Evolutionary conservation across 2,113 vertebrate genomes (phyloP).

Genomic region (Trachemys scripta): DNA sequence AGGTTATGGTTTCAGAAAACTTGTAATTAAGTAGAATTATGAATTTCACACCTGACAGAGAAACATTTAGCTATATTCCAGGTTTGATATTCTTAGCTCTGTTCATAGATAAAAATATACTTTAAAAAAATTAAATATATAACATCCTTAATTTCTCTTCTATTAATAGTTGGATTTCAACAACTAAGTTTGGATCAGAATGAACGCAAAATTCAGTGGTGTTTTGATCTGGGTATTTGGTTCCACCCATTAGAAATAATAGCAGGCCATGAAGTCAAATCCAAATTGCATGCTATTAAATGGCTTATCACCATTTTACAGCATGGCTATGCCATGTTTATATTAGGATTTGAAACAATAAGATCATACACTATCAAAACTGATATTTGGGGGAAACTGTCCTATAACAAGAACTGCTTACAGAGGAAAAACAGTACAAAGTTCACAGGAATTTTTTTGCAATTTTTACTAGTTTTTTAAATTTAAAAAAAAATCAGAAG

Average conservation of each 20-base stretch:
- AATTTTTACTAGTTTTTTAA: background rate
- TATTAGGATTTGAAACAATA: background rate
- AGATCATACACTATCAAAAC: background rate
- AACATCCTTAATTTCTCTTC: background rate
- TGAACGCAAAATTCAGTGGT: background rate
- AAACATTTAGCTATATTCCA: background rate
- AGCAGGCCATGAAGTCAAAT: background rate
- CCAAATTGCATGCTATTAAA: background rate
- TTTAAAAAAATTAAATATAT: background rate
- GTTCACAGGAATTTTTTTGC: background rate
- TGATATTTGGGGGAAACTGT: background rate
- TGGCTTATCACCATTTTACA: background rate
- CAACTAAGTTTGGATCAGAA: background rate
- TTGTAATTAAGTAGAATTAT: background rate
- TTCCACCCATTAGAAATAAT: background rate
- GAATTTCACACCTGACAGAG: conserved; percentile 2
- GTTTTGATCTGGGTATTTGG: background rate
- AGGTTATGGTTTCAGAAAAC: conserved; percentile 6
- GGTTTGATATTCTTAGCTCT: background rate
- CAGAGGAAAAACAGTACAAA: background rate
- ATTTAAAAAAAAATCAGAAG: background rate
- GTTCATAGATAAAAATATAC: background rate
- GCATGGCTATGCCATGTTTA: background rate
- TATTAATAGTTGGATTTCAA: background rate
- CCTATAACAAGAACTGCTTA: rapidly evolving